Base-by-base conservation (phyloP, 2,113 vertebrate species). In the Myrmophylax atrothorax region DNA sequence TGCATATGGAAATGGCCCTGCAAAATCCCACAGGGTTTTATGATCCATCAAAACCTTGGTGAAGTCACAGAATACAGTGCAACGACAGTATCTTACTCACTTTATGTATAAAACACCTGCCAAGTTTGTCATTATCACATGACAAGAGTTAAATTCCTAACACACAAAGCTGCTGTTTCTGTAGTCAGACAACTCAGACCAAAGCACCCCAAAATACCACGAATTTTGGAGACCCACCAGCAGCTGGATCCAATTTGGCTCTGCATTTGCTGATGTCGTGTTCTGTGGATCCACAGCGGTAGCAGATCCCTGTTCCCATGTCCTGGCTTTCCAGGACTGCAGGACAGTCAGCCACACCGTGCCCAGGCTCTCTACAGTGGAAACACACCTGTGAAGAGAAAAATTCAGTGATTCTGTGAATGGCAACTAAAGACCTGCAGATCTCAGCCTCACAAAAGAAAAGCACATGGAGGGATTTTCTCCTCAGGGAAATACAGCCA, bases 201-300 rank as follows among this genome's bases (percentile, higher is more conserved):
- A 74, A n/a, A 87, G 15, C 31, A 75, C 13, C 22, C 7, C 1
- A 2, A 49, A 56, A 25, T 40, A 37, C 23, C 33, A 79, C 2
- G 29, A 5, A 58, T 13, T 88, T 18, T 66, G 62, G 46, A 87
- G 28, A 94, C 97, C 64, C 97, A 99, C 99, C 99, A 74, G 98
- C 95, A 25, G 98, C 98, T 10, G 99, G 99, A 89, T 99, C 99
- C 84, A 99, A 96, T 97, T 99, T 99, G 14, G 99, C 99, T 92
- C 90, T 98, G 94, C 99, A 99, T 25, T 97, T 98, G 56, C 98
- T 97, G 89, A 99, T 98, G 74, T 99, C 99, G 1, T 99, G 99
- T 60, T 99, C 99, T 2, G 99, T 99, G 85, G 99, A 99, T 18
- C 99, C 99, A 14, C 99, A 99, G 16, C 99, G 98, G 85, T 99